Evolutionary conservation across 1,140 invertebrate genomes (phyloP).

Genomic region (Lysiphlebus fabarum): DNA sequence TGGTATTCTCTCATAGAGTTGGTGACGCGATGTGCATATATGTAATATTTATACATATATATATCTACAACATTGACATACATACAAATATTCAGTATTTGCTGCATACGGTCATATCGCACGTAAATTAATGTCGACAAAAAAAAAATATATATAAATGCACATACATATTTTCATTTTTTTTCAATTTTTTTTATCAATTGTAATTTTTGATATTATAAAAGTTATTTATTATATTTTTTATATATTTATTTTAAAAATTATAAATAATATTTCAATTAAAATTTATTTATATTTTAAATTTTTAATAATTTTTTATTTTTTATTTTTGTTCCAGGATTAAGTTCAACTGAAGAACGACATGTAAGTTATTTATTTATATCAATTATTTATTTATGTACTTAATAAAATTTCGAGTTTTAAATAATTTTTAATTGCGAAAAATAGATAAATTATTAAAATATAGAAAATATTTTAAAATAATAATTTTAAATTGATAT

Average conservation of each 20-base stretch:
- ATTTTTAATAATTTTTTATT: conserved; percentile 17
- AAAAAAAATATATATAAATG: conserved; percentile 5
- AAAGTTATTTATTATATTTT: not conserved
- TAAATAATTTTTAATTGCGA: too few species aligned
- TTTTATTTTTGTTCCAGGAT: conserved; percentile 56
- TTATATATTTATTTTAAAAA: not conserved
- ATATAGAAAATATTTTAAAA: not conserved
- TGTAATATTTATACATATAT: too few species aligned
- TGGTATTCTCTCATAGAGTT: conserved; percentile 9
- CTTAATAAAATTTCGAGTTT: not conserved
- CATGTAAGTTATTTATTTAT: conserved; percentile 59
- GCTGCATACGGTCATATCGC: conserved; percentile 9
- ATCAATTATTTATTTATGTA: conserved; percentile 7
- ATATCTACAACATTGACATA: conserved; percentile 6
- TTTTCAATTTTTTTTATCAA: not conserved
- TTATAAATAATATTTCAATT: too few species aligned
- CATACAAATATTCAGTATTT: not conserved
- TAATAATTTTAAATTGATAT: too few species aligned
- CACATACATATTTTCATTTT: not conserved
- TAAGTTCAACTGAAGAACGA: conserved; percentile 66
- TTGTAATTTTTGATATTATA: not conserved
- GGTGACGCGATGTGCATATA: too few species aligned
- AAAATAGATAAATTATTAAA: too few species aligned
- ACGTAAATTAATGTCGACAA: conserved; percentile 3
- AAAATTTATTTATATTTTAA: too few species aligned